Percentiles rank a stretch among this genome's conserved stretches.
Conservation (phyloP, 2,113 vertebrate species). For the Scatophagus argus region DNA sequence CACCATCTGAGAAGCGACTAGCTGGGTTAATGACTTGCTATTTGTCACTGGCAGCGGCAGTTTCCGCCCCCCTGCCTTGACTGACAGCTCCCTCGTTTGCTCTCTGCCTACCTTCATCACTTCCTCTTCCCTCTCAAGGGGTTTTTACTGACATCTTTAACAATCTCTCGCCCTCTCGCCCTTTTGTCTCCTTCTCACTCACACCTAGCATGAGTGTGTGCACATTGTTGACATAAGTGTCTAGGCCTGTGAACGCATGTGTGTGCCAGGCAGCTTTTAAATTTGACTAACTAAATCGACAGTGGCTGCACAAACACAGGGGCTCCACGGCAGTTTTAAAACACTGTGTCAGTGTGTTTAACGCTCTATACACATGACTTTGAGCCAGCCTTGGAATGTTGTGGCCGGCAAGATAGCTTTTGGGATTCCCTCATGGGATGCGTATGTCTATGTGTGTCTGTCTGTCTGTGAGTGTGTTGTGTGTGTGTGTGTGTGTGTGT, state of each 20-base stretch:
- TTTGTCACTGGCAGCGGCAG: slow-evolving; percentile 82
- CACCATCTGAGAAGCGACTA: slow-evolving; percentile 65
- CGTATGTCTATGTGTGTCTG: slow-evolving; percentile 23
- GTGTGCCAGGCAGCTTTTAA: background rate
- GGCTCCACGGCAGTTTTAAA: slow-evolving; percentile 5
- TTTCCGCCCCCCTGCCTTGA: slow-evolving; percentile 70
- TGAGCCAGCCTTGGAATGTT: slow-evolving; percentile 60
- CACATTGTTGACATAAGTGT: slow-evolving; percentile 15
- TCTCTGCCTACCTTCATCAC: slow-evolving; percentile 55
- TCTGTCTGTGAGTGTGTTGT: slow-evolving; percentile 19
- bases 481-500: slow-evolving; percentile 41
- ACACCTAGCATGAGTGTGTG: slow-evolving; percentile 18
- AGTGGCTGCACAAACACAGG: slow-evolving; percentile 6
- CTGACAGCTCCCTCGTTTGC: slow-evolving; percentile 79
- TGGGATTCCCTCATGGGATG: slow-evolving; percentile 45
- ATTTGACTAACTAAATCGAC: slow-evolving; percentile 22
- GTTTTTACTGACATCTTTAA: slow-evolving; percentile 56
- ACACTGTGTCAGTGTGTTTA: slow-evolving; percentile 7
- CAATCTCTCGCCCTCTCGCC: slow-evolving; percentile 40
- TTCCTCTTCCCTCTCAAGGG: slow-evolving; percentile 53
- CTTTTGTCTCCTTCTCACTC: slow-evolving; percentile 26
- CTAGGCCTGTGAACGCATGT: background rate
- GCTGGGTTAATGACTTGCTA: slow-evolving; percentile 83
- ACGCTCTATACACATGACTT: slow-evolving; percentile 36
- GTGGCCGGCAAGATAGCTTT: slow-evolving; percentile 45